Evolutionary conservation across 2,888 invertebrate genomes (phyloP).

Genomic region (Athalia cordata): DNA sequence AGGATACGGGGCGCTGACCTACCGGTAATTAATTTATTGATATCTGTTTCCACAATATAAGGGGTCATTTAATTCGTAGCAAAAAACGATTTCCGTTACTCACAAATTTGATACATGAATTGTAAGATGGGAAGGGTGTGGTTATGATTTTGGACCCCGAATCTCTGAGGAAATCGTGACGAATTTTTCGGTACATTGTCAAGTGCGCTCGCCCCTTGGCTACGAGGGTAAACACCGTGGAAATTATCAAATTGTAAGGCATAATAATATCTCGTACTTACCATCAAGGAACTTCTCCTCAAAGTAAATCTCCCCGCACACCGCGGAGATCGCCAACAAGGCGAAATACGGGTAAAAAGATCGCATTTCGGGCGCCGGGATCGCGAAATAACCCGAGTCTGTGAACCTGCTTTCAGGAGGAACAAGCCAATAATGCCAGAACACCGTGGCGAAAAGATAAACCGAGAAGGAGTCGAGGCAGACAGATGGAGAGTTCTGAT

Average conservation of each 20-base stretch:
- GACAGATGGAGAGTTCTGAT: conserved; percentile 83
- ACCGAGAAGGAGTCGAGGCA: conserved; percentile 66
- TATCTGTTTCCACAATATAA: too few relatives aligned
- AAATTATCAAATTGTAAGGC: neutral
- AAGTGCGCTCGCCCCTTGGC: neutral
- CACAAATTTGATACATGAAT: neutral
- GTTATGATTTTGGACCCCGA: neutral
- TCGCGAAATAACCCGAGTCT: conserved; percentile 64
- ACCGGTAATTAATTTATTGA: too few relatives aligned
- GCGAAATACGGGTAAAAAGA: conserved; percentile 77
- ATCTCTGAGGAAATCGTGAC: neutral
- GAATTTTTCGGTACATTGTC: neutral
- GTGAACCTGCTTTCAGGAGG: conserved; percentile 65
- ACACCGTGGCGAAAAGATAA: conserved; percentile 67
- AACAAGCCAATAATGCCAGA: conserved; percentile 69
- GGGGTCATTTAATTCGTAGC: too few relatives aligned
- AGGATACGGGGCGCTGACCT: too few relatives aligned
- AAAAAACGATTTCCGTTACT: too few relatives aligned
- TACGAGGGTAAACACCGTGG: neutral
- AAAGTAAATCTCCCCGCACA: conserved; percentile 83
- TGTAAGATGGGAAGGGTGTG: neutral
- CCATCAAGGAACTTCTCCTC: conserved; percentile 90
- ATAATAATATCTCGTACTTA: conserved; percentile 74
- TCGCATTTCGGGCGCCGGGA: conserved; percentile 75
- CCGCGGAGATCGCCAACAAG: conserved; percentile 77